Evolutionary conservation across 2,888 invertebrate species (phyloP), one percentile per base, ranked within the genome.

Genomic region (Yponomeuta evonymella): DNA sequence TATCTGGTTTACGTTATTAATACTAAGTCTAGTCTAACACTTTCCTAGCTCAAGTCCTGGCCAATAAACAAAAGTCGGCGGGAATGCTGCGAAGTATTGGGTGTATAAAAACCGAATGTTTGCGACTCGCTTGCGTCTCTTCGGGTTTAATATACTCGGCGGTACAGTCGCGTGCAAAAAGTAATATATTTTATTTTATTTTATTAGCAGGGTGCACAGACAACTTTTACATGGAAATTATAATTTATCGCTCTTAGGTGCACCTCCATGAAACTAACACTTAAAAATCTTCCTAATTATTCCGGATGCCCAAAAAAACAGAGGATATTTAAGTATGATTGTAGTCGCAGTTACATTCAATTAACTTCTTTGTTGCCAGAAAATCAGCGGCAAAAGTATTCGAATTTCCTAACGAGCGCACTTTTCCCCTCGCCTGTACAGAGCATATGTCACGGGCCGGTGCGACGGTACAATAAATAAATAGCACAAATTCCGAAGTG

Each of bases 101-200:
- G 90, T 89, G 89, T 87, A 91, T 91, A 91, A 91, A 90, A 91
- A 91, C 90, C 90, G 90, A 90, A 90, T 91, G 90, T 80, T 83
- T 83, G 86, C 84, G 82, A 82, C 83, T 84, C 79, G 80, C 51
- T 15, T 15, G 15, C 51, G 81, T 81, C 83, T 79, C 87, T 85
- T 83, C 84, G 84, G 82, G 84, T 90, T 91, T 91, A 90, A 91
- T 91, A 91, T 91, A 91, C 90, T 90, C 85, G 80, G 72, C 74
- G 70, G 86, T 83, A 89, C 84, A 77, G 74, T 73, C 73, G 63
- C 0, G 10, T 0, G 72, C 77, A 83, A 29, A 33, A 83, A 83
- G 76, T 43, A 12, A 2, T 23, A 23, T 23, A 23, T 23, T 23
- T 23, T 23, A 23, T 23, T 23, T 23, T 23, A 23, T 23, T 23